Base-by-base conservation (phyloP, 1,140 invertebrate genomes). In the Pygmarrhopalites habei region DNA sequence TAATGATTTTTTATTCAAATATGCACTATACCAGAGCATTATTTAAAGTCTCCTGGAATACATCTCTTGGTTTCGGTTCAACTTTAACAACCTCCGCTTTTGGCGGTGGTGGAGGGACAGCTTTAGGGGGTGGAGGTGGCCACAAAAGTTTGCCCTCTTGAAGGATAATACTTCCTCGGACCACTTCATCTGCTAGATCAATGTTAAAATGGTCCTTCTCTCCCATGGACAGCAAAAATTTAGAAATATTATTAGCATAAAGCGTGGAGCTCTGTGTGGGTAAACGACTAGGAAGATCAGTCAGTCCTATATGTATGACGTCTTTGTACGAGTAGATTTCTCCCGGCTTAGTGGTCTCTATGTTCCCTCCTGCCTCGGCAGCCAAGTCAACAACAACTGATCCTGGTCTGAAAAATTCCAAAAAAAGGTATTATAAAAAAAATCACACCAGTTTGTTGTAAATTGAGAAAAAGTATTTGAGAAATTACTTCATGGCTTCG, bases 221-320 rank as follows among this genome's bases (percentile, higher is more conserved):
- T 58, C 83, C 88, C 58, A 93, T 85, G 32, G 89, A 90, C 1
- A 92, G 75, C 0, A 93, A 76, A 70, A 93, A 86, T 73, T 92
- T 93, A 14, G 88, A 88, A 65, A 95, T 89, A 74, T 94, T 95
- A 75, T 95, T 94, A 14, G 86, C 87, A 75, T 92, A 94, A 1
- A 94, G 78, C 0, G 88, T 90, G 41, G 87, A 90, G 47, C 87
- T 86, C 74, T 93, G 90, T 1, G 90, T 89, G 0, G 91, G 88
- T 67, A 95, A 80, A 29, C 89, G 81, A 70, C 85, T 88, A 3
- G 91, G 87, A 28, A 95, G 77, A 61, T 70, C 89, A 0, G 90
- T 91, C 53, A 90, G 82, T 10, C 90, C 91, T 71, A 95, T 82
- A 75, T 94, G 90, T 1, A 84, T 83, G 5, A 95, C 88, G 72